These are phyloP conservation scores for Larimichthys crocea DNA, from an alignment of 2,113 vertebrate species.

Conservation along the genomic window DNA sequence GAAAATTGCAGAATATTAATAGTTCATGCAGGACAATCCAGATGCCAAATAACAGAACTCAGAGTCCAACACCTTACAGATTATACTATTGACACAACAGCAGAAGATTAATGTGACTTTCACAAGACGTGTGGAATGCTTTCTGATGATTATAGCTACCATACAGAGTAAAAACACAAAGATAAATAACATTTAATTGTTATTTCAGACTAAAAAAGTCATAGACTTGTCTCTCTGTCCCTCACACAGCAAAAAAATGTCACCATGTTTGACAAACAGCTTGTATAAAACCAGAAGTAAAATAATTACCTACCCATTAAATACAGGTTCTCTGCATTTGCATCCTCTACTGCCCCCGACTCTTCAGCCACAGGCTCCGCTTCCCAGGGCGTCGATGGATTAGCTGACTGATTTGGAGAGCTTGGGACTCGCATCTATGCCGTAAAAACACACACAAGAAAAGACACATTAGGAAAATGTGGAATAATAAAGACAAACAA, in stretches of 20 bases:
- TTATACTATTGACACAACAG: background rate
- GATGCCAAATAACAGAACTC: background rate
- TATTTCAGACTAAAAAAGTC: background rate
- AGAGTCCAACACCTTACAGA: background rate
- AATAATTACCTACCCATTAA: conserved; percentile 87
- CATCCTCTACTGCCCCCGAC: conserved; percentile 83
- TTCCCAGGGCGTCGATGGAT: conserved; percentile 87
- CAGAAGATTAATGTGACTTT: too few relatives aligned
- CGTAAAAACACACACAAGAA: background rate
- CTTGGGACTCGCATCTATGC: conserved; percentile 76
- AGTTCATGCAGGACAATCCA: background rate
- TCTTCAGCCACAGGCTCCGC: conserved; percentile 86
- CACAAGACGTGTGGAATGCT: too few relatives aligned
- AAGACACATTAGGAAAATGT: background rate
- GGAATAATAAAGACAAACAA: background rate
- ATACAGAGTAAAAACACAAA: too few relatives aligned
- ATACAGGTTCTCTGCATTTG: conserved; percentile 94
- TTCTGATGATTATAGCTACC: too few relatives aligned
- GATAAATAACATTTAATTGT: background rate
- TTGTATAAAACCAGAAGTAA: background rate
- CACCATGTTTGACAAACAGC: background rate
- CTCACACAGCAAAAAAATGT: background rate
- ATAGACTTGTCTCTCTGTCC: background rate
- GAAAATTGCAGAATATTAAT: background rate
- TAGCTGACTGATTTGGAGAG: conserved; percentile 87